phyloP scores from a whole-genome alignment of 1,140 invertebrate species.

The Hestina assimilis region DNA sequence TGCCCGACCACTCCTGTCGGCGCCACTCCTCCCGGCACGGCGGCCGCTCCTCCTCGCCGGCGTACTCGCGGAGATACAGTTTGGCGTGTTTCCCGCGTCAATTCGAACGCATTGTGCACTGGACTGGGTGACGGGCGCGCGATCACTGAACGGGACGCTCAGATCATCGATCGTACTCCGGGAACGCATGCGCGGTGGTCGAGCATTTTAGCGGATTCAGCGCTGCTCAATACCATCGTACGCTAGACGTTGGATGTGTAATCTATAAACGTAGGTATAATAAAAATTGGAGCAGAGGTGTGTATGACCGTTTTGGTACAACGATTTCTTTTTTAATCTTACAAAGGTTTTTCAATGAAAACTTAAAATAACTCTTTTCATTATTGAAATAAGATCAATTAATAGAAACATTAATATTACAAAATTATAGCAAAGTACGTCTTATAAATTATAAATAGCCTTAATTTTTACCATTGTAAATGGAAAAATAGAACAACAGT shows the following conservation, averaged over 20 bases:
- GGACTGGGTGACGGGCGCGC: slow-evolving; percentile 58
- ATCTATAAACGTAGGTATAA: slow-evolving; percentile 26
- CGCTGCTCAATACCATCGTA: slow-evolving; percentile 30
- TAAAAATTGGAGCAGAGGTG: slow-evolving; percentile 27
- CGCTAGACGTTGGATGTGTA: slow-evolving; percentile 20
- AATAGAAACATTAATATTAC: too few species aligned
- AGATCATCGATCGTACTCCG: slow-evolving; percentile 53
- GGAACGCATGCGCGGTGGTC: slow-evolving; percentile 47
- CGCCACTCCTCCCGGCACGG: slow-evolving; percentile 72
- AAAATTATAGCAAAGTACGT: too few species aligned
- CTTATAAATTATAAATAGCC: too few species aligned
- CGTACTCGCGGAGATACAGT: slow-evolving; percentile 73
- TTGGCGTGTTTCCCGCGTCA: slow-evolving; percentile 71
- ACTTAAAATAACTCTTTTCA: not conserved
- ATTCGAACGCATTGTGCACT: slow-evolving; percentile 70
- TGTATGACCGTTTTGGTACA: slow-evolving; percentile 13
- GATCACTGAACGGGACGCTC: slow-evolving; percentile 57
- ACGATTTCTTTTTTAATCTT: slow-evolving; percentile 8
- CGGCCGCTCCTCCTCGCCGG: slow-evolving; percentile 68
- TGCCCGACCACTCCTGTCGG: slow-evolving; percentile 74
- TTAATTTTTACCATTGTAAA: not conserved
- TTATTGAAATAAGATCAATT: not conserved
- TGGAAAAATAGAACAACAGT: not conserved
- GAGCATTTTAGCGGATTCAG: slow-evolving; percentile 44
- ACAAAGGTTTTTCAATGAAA: not conserved